Conservation (phyloP, 2,888 invertebrate genomes). For the Caenorhabditis auriculariae region DNA sequence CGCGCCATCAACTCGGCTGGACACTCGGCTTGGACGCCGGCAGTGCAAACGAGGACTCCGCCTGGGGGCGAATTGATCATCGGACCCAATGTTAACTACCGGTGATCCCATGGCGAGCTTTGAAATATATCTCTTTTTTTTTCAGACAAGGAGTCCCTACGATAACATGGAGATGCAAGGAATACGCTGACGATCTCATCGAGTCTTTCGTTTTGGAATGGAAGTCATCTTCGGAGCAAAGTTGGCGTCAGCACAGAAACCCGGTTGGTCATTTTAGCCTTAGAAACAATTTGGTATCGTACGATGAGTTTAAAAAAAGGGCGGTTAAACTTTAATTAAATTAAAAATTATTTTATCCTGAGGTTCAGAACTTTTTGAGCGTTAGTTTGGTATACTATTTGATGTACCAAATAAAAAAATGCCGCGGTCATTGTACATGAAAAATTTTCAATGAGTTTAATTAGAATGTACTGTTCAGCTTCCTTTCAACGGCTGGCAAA, state of each 20-base stretch:
- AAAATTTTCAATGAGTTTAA: neutral
- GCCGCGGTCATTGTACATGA: neutral
- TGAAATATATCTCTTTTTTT: neutral
- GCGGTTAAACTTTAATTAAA: neutral
- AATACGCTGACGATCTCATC: conserved; percentile 56
- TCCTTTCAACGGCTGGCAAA: conserved; percentile 60
- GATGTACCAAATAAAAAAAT: neutral
- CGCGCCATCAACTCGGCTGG: conserved; percentile 60
- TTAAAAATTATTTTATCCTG: no score
- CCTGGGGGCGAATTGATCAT: conserved; percentile 59
- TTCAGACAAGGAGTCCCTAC: conserved; percentile 51
- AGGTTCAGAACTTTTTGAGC: no score
- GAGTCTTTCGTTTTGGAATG: conserved; percentile 58
- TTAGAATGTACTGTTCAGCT: conserved; percentile 10
- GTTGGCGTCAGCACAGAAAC: conserved; percentile 56
- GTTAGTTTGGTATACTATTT: no score
- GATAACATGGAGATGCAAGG: conserved; percentile 57
- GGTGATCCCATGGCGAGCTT: neutral
- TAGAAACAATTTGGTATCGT: no score
- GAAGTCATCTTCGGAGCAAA: conserved; percentile 44
- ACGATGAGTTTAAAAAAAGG: neutral
- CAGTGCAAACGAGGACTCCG: conserved; percentile 48
- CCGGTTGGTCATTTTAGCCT: conserved; percentile 14
- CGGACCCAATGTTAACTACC: conserved; percentile 55
- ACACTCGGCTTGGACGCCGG: conserved; percentile 56